phyloP scores from a whole-genome alignment of 2,888 invertebrate genomes.

The Lepidonotus clava region DNA sequence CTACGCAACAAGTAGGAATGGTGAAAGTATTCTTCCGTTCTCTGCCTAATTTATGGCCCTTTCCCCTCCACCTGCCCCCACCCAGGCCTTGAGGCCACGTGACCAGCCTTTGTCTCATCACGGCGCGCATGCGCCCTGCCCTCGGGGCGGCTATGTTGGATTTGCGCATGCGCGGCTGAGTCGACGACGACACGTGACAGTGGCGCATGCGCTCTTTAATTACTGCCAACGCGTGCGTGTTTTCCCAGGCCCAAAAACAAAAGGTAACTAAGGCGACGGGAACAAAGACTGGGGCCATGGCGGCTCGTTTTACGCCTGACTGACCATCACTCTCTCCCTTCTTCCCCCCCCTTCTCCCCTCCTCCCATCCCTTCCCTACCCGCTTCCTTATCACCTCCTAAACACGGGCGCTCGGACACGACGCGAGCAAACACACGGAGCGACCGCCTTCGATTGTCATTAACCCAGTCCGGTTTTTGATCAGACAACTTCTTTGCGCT shows the following conservation, averaged over 20 bases:
- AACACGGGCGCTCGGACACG: neutral
- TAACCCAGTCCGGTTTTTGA: neutral
- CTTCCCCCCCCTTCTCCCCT: neutral
- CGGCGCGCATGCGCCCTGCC: neutral
- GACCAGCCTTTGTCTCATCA: neutral
- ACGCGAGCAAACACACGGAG: neutral
- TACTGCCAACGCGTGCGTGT: neutral
- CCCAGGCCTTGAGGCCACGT: neutral
- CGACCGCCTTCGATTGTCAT: neutral
- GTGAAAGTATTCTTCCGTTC: neutral
- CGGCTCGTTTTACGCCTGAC: neutral
- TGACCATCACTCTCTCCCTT: constrained; percentile 2
- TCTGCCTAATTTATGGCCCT: constrained; percentile 13
- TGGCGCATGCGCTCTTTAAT: constrained; percentile 12
- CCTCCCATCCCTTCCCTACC: neutral
- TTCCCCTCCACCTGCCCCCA: neutral
- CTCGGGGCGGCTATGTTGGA: constrained; percentile 13
- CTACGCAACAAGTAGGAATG: constrained; percentile 10
- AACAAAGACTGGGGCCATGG: constrained; percentile 6
- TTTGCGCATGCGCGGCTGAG: constrained; percentile 3
- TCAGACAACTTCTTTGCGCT: too few species aligned
- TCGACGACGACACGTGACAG: neutral
- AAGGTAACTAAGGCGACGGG: constrained; percentile 4
- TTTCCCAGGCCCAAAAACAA: constrained; percentile 1
- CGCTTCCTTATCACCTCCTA: neutral